Evolutionary conservation across 2,113 vertebrate species (phyloP).

Genomic region (Romanogobio albipinnatus): DNA sequence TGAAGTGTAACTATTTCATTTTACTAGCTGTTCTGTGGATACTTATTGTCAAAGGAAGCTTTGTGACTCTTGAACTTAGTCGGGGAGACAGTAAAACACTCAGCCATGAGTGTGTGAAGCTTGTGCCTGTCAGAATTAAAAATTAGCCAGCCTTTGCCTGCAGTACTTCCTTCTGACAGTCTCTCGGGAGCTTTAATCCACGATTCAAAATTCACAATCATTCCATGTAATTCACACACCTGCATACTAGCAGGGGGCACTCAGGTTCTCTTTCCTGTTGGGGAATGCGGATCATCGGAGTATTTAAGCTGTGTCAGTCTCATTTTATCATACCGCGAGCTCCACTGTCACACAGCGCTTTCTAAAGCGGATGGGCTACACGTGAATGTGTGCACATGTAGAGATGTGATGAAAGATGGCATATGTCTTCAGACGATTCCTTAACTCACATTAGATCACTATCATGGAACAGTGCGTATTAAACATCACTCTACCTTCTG

Average conservation of each 20-base stretch:
- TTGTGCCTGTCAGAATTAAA: conserved; percentile 57
- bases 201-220: conserved; percentile 76
- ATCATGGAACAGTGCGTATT: conserved; percentile 31
- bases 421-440: conserved; percentile 11
- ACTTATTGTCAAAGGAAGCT: not conserved
- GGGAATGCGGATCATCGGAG: conserved; percentile 11
- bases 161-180: conserved; percentile 62
- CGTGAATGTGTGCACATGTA: not conserved
- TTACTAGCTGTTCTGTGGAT: not conserved
- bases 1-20: not conserved
- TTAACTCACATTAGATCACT: conserved; percentile 25
- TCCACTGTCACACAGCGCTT: not conserved
- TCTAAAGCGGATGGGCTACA: not conserved
- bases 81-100: not conserved
- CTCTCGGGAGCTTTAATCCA: conserved; percentile 70
- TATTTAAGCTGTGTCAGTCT: conserved; percentile 24
- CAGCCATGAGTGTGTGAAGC: not conserved
- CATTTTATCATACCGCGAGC: conserved; percentile 5
- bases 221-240: conserved; percentile 72
- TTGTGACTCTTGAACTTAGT: not conserved
- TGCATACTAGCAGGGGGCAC: conserved; percentile 12
- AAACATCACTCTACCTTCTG: conserved; percentile 19
- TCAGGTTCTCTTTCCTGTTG: not conserved
- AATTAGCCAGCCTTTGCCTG: conserved; percentile 72
- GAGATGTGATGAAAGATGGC: conserved; percentile 42